These are phyloP conservation scores for Zootoca vivipara DNA, from an alignment of 2,113 vertebrate genomes.

Conservation along the genomic window DNA sequence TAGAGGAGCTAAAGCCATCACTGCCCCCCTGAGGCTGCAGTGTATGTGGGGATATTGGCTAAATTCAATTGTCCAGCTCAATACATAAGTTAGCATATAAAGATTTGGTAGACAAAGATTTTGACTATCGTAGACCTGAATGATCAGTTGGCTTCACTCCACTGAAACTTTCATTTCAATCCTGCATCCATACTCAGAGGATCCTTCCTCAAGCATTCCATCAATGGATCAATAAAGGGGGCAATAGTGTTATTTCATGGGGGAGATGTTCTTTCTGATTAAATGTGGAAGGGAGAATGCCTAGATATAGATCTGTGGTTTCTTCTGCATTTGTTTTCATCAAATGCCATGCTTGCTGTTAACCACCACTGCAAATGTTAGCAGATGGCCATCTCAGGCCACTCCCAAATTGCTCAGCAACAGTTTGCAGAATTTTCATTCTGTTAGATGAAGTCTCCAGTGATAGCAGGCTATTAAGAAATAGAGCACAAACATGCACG, in stretches of 20 bases:
- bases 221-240: neutral
- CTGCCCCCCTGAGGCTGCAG: neutral
- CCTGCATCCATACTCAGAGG: neutral
- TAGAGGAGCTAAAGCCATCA: neutral
- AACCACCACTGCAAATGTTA: neutral
- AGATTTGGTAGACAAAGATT: neutral
- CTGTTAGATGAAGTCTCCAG: neutral
- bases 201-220: neutral
- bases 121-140: neutral
- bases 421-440: constrained; percentile 5
- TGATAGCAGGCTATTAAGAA: constrained; percentile 1
- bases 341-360: neutral
- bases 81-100: neutral
- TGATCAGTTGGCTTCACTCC: neutral
- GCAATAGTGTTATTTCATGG: neutral
- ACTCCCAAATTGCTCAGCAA: neutral
- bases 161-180: neutral
- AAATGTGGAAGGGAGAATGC: neutral
- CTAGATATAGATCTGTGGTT: neutral
- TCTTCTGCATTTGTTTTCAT: neutral
- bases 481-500: neutral
- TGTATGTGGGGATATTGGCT: neutral
- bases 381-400: constrained; percentile 2
- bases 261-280: neutral
- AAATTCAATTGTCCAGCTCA: neutral